Conservation (phyloP, 2,113 vertebrate genomes). For the Muntiacus muntjak region DNA sequence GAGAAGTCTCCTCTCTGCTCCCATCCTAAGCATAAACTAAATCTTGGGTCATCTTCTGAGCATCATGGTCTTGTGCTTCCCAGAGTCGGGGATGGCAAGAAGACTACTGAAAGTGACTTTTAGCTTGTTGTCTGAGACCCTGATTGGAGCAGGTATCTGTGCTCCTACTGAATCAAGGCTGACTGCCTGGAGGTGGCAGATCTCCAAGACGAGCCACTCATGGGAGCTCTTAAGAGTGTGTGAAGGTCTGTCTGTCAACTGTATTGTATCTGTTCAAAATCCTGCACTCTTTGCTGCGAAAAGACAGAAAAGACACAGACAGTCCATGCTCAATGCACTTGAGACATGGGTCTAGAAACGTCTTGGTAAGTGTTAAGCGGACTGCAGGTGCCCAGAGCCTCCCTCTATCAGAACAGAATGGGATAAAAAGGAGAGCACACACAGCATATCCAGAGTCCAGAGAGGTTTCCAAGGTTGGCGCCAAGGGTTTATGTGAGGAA, state of each 20-base stretch:
- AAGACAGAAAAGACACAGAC: neutral
- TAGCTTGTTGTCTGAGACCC: neutral
- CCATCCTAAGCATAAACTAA: neutral
- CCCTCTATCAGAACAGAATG: neutral
- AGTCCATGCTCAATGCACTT: neutral
- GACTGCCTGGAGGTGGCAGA: neutral
- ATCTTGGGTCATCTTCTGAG: neutral
- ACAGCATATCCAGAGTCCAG: neutral
- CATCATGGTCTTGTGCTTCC: neutral
- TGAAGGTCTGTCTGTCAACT: neutral
- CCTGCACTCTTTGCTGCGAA: neutral
- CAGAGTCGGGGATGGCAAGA: neutral
- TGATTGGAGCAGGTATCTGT: neutral
- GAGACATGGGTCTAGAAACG: neutral
- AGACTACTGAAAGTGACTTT: neutral
- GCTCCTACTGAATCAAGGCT: neutral
- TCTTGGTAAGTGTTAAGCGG: neutral
- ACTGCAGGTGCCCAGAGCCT: neutral
- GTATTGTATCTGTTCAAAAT: neutral
- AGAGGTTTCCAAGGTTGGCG: neutral
- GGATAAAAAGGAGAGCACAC: neutral
- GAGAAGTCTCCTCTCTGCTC: neutral
- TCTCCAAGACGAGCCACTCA: neutral
- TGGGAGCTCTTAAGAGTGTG: neutral
- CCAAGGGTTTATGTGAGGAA: constrained; percentile 7